Percentiles rank a stretch among this genome's conserved stretches.
Conservation (phyloP, 2,113 vertebrate species). For the human region DNA sequence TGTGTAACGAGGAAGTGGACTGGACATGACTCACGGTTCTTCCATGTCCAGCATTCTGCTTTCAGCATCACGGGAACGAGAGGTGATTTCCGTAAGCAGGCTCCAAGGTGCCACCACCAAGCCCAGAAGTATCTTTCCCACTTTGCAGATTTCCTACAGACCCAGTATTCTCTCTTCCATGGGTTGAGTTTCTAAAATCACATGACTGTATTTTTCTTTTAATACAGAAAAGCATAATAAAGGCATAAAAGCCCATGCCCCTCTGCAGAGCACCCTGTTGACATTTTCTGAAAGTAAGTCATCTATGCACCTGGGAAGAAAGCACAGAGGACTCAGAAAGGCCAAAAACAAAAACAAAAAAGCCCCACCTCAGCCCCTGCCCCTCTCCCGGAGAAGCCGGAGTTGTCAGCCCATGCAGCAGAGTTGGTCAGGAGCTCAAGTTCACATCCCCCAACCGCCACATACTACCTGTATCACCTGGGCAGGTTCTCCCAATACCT, state of each 20-base stretch:
- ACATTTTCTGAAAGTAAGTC: neutral
- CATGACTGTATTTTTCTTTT: neutral
- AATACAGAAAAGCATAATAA: neutral
- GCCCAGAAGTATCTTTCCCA: neutral
- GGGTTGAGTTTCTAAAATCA: neutral
- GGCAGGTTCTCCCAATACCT: neutral
- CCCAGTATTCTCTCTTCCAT: accelerated
- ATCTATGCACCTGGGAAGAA: neutral
- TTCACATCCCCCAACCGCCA: accelerated
- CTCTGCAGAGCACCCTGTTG: neutral
- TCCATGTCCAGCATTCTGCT: neutral
- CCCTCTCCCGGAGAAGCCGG: accelerated
- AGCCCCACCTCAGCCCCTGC: accelerated
- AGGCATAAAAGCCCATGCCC: neutral
- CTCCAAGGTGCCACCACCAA: accelerated
- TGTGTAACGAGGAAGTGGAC: neutral
- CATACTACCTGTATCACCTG: neutral
- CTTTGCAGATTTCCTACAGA: neutral
- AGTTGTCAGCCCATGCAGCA: accelerated
- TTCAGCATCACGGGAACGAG: accelerated
- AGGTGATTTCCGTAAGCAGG: neutral
- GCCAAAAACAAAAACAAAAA: accelerated
- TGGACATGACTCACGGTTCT: accelerated
- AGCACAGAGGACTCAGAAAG: neutral
- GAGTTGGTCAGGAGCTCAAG: neutral